Base-by-base conservation (phyloP, 2,797 vertebrate species). In the Amblyraja radiata region DNA sequence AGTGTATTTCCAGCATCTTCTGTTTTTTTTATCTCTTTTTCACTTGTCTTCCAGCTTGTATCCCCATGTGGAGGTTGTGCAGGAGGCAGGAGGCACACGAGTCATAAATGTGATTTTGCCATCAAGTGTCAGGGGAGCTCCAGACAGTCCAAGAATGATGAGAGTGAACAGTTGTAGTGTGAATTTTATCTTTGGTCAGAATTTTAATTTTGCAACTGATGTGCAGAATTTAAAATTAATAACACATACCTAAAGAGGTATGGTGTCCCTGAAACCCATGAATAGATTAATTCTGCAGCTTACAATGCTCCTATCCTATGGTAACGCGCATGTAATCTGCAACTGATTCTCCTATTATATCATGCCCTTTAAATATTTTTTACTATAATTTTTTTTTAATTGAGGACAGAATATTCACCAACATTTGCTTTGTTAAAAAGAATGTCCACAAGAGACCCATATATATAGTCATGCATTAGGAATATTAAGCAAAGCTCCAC, bases 21-120 rank as follows among this genome's bases (percentile, higher is more conserved):
- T 73, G 71, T 73, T 73, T 9, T 73, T 68, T n/a, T n/a, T n/a
- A 68, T 13, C 13, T 68, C 65, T 13, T 68, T 68, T 68, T 68
- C 65, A 68, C 18, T 18, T 68, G 65, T 68, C 65, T 68, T 68
- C 65, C 65, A 68, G 65, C 9, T 68, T 54, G 8, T 21, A 25
- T 39, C 2, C 0, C 25, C 25, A 25, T 84, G 81, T n/a, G 81
- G 11, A 84, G 61, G 81, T 58, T 28, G 6, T 84, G 25, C 81
- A 61, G 8, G 2, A 61, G 4, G 13, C 25, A 1, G 54, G 10
- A 58, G 58, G 54, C 54, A 61, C 54, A 61, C 18, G 28, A 54
- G 79, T 46, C 79, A 80, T 46, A 18, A 80, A 21, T 80, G 79
- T 80, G 79, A 80, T 80, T 80, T n/a, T 84, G 81, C 25, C 25